phyloP scores from a whole-genome alignment of 2,888 invertebrate species.

The Xanthostigma xanthostigma region DNA sequence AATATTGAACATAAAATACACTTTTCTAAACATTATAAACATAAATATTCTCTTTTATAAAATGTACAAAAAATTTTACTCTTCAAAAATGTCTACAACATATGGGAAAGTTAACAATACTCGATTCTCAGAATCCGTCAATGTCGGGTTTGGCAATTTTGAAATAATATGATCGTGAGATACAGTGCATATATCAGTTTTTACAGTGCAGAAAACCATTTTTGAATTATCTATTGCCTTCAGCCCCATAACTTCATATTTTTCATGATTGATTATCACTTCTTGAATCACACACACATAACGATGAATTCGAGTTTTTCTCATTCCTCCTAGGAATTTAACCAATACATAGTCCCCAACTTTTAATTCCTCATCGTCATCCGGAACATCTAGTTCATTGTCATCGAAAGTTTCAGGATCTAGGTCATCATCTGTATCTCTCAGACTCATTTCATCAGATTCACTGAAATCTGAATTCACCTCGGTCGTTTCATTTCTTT shows the following conservation, averaged over 20 bases:
- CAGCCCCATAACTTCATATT: neutral
- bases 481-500: too few species aligned
- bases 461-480: too few species aligned
- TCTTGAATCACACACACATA: slow-evolving; percentile 1
- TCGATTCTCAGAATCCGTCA: neutral
- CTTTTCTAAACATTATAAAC: too few species aligned
- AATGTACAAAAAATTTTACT: neutral
- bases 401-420: neutral
- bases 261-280: neutral
- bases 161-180: neutral
- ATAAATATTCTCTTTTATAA: too few species aligned
- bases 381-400: neutral
- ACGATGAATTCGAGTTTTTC: neutral
- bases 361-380: neutral
- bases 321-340: neutral
- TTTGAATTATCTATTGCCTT: neutral
- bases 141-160: neutral
- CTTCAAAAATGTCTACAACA: slow-evolving; percentile 1
- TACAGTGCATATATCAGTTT: slow-evolving; percentile 1
- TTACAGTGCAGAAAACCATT: too few species aligned
- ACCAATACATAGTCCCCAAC: neutral
- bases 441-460: too few species aligned
- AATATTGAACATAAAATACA: too few species aligned
- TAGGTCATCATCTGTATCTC: slow-evolving; percentile 1
- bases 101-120: neutral